A percentile compares a stretch with the other conserved stretches of the same genome.
Conservation (phyloP, 2,113 vertebrate species). For the Panthera leo region DNA sequence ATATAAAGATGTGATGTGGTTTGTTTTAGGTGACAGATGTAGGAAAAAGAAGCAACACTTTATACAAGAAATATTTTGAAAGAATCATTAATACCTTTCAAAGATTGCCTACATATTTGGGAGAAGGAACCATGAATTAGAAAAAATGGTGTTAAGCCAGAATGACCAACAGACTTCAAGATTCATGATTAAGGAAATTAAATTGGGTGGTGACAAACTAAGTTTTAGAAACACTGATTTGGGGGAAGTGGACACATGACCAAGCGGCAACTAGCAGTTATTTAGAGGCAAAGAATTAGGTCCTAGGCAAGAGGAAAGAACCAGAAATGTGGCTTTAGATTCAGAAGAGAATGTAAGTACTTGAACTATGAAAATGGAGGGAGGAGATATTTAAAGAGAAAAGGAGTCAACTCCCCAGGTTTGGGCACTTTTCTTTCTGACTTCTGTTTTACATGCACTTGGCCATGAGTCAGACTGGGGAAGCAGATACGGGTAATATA, state of each 20-base stretch:
- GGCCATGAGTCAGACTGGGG: conserved; percentile 55
- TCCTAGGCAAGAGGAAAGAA: background rate
- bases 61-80: background rate
- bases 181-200: background rate
- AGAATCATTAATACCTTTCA: background rate
- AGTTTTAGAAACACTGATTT: background rate
- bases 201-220: background rate
- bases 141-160: background rate
- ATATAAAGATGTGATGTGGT: background rate
- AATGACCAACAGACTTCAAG: background rate
- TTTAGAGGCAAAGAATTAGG: background rate
- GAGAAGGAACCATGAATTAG: background rate
- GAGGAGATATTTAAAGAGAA: background rate
- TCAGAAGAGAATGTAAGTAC: background rate
- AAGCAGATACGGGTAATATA: background rate
- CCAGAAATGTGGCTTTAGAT: background rate
- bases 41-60: background rate
- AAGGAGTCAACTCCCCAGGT: background rate
- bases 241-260: background rate
- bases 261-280: background rate
- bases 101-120: background rate
- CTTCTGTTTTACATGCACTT: conserved; percentile 64
- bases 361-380: background rate
- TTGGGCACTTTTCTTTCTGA: background rate
- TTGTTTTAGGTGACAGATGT: background rate